Base-by-base conservation (phyloP, 2,113 vertebrate genomes). In the Piliocolobus tephrosceles region DNA sequence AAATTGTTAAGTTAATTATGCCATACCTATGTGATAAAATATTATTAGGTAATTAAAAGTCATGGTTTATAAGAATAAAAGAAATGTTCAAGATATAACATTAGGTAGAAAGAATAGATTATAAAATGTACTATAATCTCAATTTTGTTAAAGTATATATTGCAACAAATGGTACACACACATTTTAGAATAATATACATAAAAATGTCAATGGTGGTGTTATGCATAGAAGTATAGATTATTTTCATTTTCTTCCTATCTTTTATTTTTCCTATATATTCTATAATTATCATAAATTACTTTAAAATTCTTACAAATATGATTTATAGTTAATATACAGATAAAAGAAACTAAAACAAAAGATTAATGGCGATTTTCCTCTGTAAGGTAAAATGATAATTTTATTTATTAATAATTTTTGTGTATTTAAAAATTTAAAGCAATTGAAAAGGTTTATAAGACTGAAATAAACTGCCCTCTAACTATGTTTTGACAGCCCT, bases 231-330 rank as follows among this genome's bases (percentile, higher is more conserved):
- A 83, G 64, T 45, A 64, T 43, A 35, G 1, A 27, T 55, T 50
- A 83, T 12, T 58, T 90, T 80, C 68, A 16, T 43, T 66, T 97
- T 76, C 13, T 90, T 86, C n/a, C n/a, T 32, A 55, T 38, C 76
- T 95, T 90, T 57, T 4, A 13, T 40, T n/a, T 92, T 85, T 92
- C 88, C 47, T 16, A 25, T 68, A 27, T 57, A 89, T 85, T 72
- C 35, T 50, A 8, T 82, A 87, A 79, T 89, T 82, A 90, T 52
- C 83, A 81, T 25, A 50, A 3, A 47, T 43, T 85, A 83, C 27
- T 90, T 96, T 75, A 38, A 80, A 93, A 93, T 68, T 96, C 8
- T 83, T 57, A 1, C 30, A 95, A 82, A 55, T 88, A 68, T 45
- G 76, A 84, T 27, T 88, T 88, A 57, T 45, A 11, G 8, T n/a